phyloP scores from a whole-genome alignment of 1,140 invertebrate species.

The Monochamus saltuarius region DNA sequence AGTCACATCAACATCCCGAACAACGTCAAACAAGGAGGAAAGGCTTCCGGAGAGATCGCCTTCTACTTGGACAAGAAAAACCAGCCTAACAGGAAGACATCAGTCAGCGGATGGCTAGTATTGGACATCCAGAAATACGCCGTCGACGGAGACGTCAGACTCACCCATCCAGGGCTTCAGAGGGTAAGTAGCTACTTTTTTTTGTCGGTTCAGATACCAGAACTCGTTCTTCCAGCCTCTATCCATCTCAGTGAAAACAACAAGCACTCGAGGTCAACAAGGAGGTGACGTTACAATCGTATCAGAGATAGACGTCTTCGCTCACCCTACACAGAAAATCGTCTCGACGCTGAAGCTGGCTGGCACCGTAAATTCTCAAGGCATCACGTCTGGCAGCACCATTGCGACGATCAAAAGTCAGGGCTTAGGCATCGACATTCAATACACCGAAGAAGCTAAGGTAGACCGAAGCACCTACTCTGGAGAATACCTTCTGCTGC shows the following conservation, averaged over 20 bases:
- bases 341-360: constrained; percentile 36
- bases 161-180: constrained; percentile 64
- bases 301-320: constrained; percentile 60
- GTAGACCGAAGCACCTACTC: constrained; percentile 19
- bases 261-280: background rate
- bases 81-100: constrained; percentile 65
- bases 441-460: constrained; percentile 9
- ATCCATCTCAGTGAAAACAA: background rate
- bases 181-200: constrained; percentile 57
- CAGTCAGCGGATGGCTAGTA: constrained; percentile 54
- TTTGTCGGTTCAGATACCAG: background rate
- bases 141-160: constrained; percentile 59
- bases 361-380: background rate
- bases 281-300: background rate
- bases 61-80: constrained; percentile 71
- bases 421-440: constrained; percentile 31
- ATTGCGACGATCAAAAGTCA: constrained; percentile 22
- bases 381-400: constrained; percentile 1
- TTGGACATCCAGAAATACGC: constrained; percentile 53
- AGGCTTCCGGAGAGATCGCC: constrained; percentile 55
- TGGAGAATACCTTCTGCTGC: background rate
- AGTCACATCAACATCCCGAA: constrained; percentile 18
- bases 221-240: background rate
- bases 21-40: constrained; percentile 38
- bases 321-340: constrained; percentile 64